phyloP scores from a whole-genome alignment of 2,888 invertebrate species.

The Tipula confusa region DNA sequence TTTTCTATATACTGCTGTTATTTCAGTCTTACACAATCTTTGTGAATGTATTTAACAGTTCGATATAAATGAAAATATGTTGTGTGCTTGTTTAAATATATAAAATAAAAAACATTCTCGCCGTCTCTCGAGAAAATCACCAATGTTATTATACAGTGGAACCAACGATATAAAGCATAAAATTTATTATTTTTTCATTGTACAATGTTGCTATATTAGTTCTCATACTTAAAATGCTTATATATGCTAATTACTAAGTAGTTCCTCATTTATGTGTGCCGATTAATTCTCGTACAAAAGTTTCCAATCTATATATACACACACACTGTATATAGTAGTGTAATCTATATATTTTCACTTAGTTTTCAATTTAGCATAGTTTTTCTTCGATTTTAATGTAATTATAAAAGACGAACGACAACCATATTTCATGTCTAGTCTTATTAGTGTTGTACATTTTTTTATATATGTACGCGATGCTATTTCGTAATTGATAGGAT shows the following conservation, averaged over 20 bases:
- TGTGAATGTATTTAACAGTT: neutral
- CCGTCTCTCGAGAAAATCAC: neutral
- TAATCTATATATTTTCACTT: neutral
- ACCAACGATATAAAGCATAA: neutral
- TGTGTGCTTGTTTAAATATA: neutral
- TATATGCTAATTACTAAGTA: neutral
- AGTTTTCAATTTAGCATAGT: neutral
- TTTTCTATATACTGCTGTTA: neutral
- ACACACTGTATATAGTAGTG: neutral
- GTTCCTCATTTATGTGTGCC: neutral
- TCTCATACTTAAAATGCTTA: neutral
- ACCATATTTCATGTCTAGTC: constrained; percentile 20
- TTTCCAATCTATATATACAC: neutral
- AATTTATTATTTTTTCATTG: neutral
- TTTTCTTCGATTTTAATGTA: neutral
- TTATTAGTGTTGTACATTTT: neutral
- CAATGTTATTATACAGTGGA: neutral
- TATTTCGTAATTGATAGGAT: constrained; percentile 25
- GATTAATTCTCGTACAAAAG: neutral
- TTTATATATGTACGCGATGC: neutral
- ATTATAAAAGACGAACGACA: neutral
- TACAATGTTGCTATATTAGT: neutral
- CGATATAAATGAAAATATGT: neutral
- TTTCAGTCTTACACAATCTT: neutral
- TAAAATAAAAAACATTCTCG: neutral